These are phyloP conservation scores for Clitarchus hookeri DNA, from an alignment of 2,888 invertebrate genomes.

Conservation along the genomic window DNA sequence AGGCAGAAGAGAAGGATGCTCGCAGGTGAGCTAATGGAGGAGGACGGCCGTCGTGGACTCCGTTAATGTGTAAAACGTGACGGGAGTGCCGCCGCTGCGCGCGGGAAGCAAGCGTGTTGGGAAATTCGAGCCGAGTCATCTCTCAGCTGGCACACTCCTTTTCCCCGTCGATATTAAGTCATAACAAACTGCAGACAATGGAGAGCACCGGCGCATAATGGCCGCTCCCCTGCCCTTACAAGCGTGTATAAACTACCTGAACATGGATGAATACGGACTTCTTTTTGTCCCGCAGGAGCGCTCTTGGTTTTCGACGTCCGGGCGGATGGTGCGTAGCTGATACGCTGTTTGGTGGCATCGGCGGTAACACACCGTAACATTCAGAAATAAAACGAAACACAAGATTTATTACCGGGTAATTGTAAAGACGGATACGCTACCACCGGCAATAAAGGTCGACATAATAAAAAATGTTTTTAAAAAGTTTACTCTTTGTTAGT, in stretches of 20 bases:
- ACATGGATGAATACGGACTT: neutral
- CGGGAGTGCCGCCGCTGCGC: neutral
- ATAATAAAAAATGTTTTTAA: too few relatives aligned
- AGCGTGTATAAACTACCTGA: constrained; percentile 1
- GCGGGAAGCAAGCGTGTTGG: neutral
- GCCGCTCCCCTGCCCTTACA: neutral
- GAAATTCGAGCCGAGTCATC: neutral
- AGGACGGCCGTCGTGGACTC: neutral
- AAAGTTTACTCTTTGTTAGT: too few relatives aligned
- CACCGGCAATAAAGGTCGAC: too few relatives aligned
- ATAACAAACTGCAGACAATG: constrained; percentile 7
- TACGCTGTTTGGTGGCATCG: neutral
- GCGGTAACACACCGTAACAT: neutral
- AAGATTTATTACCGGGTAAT: neutral
- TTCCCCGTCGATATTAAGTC: neutral
- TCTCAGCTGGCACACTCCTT: neutral
- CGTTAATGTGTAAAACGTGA: constrained; percentile 7
- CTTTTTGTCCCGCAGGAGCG: neutral
- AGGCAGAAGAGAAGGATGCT: too few relatives aligned
- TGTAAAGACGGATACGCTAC: neutral
- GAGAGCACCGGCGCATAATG: neutral
- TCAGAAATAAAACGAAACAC: neutral
- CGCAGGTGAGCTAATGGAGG: neutral
- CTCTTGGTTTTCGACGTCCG: neutral
- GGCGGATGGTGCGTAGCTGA: neutral